Conservation (phyloP, 2,797 vertebrate genomes). For the Myotis daubentonii region DNA sequence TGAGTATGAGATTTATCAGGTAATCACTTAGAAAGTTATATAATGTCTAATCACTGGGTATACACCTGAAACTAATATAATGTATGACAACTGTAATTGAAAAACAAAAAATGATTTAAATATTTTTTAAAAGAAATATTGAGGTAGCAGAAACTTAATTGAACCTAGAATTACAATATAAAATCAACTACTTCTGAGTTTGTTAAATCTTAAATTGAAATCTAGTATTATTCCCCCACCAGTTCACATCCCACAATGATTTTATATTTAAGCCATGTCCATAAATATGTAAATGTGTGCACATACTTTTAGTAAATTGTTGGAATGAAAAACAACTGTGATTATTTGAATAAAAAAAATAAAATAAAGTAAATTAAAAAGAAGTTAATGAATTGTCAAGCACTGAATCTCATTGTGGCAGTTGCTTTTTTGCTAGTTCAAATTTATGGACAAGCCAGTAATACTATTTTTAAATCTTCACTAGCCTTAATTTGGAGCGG, state of each 20-base stretch:
- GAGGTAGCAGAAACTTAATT: not conserved
- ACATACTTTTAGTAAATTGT: not conserved
- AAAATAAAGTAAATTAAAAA: not conserved
- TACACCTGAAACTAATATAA: not conserved
- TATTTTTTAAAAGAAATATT: not conserved
- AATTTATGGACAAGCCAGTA: not conserved
- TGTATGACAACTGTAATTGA: not conserved
- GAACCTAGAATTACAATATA: not conserved
- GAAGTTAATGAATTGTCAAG: not conserved
- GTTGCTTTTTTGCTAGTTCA: constrained; percentile 5
- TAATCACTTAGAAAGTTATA: not conserved
- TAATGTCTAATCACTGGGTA: not conserved
- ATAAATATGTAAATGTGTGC: no score
- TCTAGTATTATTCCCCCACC: not conserved
- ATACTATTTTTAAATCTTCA: constrained; percentile 30
- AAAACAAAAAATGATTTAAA: not conserved
- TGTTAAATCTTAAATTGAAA: not conserved
- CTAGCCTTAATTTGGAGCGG: not conserved
- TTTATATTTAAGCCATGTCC: not conserved
- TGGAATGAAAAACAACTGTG: not conserved
- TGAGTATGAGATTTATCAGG: not conserved
- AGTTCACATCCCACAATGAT: not conserved
- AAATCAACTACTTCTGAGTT: not conserved
- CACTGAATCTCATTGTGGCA: not conserved
- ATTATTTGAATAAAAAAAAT: not conserved